Percentiles rank a stretch among this genome's conserved stretches.
Conservation (phyloP, 2,113 vertebrate genomes). For the Sterrhoptilus dennistouni region DNA sequence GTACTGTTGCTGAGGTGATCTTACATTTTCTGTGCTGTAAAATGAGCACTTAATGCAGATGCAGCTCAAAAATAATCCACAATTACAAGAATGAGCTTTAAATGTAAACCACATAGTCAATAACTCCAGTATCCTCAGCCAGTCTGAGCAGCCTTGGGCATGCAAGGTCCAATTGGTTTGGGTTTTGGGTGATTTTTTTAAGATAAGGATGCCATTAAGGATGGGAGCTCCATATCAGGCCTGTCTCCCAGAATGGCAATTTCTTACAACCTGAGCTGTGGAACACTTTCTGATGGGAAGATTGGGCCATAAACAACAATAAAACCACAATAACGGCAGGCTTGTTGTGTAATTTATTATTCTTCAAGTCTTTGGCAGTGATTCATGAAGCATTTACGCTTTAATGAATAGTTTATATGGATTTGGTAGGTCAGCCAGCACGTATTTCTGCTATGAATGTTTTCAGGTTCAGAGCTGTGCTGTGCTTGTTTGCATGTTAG, state of each 20-base stretch:
- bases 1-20: background rate
- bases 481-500: background rate
- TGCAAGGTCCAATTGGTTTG: background rate
- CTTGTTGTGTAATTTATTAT: background rate
- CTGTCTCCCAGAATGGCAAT: background rate
- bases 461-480: background rate
- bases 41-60: background rate
- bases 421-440: background rate
- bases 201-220: background rate
- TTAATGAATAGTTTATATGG: background rate
- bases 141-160: background rate
- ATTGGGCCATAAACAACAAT: background rate
- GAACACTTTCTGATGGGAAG: background rate
- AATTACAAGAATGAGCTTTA: background rate
- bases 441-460: background rate
- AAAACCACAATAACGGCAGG: background rate
- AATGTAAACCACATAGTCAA: accelerated
- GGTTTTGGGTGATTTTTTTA: background rate
- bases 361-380: background rate
- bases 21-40: background rate
- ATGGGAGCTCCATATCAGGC: background rate
- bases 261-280: background rate
- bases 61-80: background rate
- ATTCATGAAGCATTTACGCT: background rate
- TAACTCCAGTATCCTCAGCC: background rate